Evolutionary conservation across 2,888 invertebrate species (phyloP), one percentile per base, ranked within the genome.

Genomic region (Apotomis capreana): DNA sequence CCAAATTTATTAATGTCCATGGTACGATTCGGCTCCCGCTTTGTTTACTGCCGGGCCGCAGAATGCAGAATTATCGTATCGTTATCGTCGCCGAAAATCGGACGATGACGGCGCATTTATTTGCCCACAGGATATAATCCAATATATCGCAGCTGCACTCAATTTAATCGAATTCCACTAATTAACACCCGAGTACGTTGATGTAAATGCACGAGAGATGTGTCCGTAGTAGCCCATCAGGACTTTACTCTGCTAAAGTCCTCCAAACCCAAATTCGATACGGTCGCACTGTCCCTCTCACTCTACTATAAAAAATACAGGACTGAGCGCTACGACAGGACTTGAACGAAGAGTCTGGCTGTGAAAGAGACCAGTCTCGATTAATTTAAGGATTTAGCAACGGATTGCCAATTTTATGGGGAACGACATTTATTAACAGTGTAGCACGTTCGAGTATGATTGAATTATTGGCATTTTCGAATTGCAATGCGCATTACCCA

Each of bases 41-140:
- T 49, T 49, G 10, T 49, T 49, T 49, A 9, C 44, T 40, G 6
- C 40, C 40, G 40, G 40, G 6, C 40, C 40, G 40, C 26, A 26
- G 26, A 40, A 40, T 40, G 49, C 49, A 49, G 49, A 49, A 49
- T 49, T 10, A 49, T 49, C 44, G 44, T 8, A 8, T 64, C 40
- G 40, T 64, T 55, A 64, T 26, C 26, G 26, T 26, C 26, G 26
- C 40, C 26, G 55, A 55, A 64, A 44, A 55, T 44, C 5, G 8
- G 3, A 15, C n/a, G 36, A 44, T 46, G 55, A 13, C 46, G 55
- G 12, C 46, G 55, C 55, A 65, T 44, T 65, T 65, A 65, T 57
- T 65, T 55, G 46, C 65, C n/a, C 55, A 65, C 65, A 55, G 65
- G 65, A 65, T 65, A 65, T 65, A 57, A 65, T 40, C 63, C 69